Evolutionary conservation across 2,113 vertebrate genomes (phyloP).

Genomic region (Platanista minor): DNA sequence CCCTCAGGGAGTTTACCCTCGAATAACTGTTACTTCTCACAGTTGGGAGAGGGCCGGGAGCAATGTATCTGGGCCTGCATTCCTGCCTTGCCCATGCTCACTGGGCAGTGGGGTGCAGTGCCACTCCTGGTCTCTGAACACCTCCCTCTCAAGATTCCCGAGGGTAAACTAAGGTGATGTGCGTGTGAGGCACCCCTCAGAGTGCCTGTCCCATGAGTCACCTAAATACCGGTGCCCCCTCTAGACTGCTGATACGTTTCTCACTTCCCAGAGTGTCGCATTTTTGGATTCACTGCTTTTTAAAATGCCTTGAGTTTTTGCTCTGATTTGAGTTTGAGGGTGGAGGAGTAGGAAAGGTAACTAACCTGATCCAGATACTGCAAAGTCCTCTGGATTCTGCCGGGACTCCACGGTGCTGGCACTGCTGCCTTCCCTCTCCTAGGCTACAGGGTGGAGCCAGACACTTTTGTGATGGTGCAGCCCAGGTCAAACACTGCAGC

Average conservation of each 20-base stretch:
- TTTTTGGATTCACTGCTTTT: neutral
- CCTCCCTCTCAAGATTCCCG: neutral
- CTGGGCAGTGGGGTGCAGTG: accelerated
- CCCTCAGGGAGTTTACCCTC: neutral
- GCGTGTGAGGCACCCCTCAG: neutral
- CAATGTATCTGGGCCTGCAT: neutral
- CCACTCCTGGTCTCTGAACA: neutral
- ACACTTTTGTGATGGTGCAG: accelerated
- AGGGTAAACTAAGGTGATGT: neutral
- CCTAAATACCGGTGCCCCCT: neutral
- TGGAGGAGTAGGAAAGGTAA: neutral
- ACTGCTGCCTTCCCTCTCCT: accelerated
- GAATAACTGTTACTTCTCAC: neutral
- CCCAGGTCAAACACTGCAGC: neutral
- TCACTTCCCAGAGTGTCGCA: neutral
- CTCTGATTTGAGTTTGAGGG: neutral
- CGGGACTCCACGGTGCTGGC: accelerated
- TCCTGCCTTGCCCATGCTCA: neutral
- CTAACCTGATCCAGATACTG: neutral
- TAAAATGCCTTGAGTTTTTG: neutral
- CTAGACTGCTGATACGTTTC: neutral
- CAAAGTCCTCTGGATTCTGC: neutral
- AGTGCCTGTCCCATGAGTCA: too few relatives aligned
- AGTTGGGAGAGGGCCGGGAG: neutral
- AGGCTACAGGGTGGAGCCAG: accelerated